Evolutionary conservation across 2,888 invertebrate species (phyloP).

Genomic region (Caenorhabditis uteleia): DNA sequence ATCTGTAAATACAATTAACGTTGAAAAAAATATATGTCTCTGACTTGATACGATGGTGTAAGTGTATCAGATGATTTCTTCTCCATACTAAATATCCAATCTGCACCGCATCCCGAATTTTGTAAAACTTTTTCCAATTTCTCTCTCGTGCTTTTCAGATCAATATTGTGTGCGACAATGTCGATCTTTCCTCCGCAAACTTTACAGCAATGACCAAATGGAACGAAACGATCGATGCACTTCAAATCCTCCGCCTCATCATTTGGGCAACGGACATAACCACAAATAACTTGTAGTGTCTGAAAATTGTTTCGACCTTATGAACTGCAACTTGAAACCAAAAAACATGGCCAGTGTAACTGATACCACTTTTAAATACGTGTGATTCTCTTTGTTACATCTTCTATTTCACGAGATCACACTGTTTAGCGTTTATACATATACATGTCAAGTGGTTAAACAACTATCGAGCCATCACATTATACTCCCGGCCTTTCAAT

Average conservation of each 20-base stretch:
- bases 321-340: too few relatives aligned
- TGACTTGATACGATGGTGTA: constrained; percentile 14
- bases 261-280: constrained; percentile 30
- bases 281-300: constrained; percentile 41
- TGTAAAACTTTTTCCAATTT: background rate
- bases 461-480: too few relatives aligned
- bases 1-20: background rate
- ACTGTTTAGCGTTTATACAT: too few relatives aligned
- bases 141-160: background rate
- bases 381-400: background rate
- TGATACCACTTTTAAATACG: too few relatives aligned
- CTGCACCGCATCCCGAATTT: background rate
- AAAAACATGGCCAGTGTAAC: too few relatives aligned
- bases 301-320: constrained; percentile 17
- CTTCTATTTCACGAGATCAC: too few relatives aligned
- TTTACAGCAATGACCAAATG: constrained; percentile 50
- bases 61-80: constrained; percentile 1
- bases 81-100: constrained; percentile 4
- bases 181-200: constrained; percentile 34
- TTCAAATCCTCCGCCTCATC: background rate
- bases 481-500: too few relatives aligned
- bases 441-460: too few relatives aligned
- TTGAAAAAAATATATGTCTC: background rate
- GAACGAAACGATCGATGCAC: constrained; percentile 35
- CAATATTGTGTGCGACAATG: constrained; percentile 4